A percentile compares a stretch with the other conserved stretches of the same genome.
These are phyloP conservation scores for Grammomys dolichurus DNA, from an alignment of 2,113 vertebrate species.

Conservation along the genomic window DNA sequence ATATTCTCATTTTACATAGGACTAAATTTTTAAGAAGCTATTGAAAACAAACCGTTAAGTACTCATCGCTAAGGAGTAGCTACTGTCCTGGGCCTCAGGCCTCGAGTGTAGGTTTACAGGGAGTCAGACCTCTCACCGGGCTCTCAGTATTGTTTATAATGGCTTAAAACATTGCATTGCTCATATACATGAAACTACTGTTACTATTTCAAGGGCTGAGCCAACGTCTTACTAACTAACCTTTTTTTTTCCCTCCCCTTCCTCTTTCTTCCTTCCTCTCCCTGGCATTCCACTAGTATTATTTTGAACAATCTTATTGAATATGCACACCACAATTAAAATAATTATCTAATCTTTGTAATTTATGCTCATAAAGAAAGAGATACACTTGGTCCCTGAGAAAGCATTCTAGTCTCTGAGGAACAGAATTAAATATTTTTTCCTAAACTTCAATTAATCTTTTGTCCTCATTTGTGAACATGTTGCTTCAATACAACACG, in stretches of 20 bases:
- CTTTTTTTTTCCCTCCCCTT: neutral
- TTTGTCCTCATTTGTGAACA: slow-evolving; percentile 65
- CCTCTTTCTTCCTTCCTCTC: neutral
- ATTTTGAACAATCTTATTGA: slow-evolving; percentile 57
- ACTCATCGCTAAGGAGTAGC: neutral
- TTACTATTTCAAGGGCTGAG: neutral
- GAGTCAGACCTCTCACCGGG: neutral
- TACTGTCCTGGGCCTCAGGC: neutral
- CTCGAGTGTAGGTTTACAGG: neutral
- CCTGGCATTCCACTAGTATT: slow-evolving; percentile 28
- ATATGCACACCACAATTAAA: slow-evolving; percentile 57
- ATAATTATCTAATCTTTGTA: slow-evolving; percentile 61
- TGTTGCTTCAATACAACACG: slow-evolving; percentile 42
- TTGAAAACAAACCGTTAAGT: neutral
- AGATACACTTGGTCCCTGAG: slow-evolving; percentile 41
- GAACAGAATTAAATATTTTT: slow-evolving; percentile 72
- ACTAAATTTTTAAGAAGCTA: neutral
- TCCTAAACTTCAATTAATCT: slow-evolving; percentile 65
- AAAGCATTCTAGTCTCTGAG: slow-evolving; percentile 65
- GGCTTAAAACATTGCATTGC: neutral
- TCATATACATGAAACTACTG: neutral
- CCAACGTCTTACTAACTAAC: slow-evolving; percentile 19
- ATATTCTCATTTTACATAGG: neutral
- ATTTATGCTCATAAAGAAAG: slow-evolving; percentile 69
- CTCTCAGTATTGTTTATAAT: neutral